Evolutionary conservation across 2,113 vertebrate genomes (phyloP).

Genomic region (Spermophilus dauricus): DNA sequence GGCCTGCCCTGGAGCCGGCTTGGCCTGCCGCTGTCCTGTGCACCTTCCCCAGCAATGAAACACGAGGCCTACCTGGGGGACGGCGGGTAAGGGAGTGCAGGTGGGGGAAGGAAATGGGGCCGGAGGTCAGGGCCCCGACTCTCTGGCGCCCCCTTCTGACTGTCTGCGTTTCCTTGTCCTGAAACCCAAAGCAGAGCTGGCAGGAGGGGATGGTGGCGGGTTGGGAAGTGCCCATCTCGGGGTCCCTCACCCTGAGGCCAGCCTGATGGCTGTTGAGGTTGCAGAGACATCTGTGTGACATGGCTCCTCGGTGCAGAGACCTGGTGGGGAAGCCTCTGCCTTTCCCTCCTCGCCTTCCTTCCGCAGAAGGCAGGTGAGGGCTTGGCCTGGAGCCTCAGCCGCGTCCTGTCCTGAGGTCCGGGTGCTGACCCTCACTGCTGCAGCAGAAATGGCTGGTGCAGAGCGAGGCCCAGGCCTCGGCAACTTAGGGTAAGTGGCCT

Average conservation of each 20-base stretch:
- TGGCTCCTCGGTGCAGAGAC: not conserved
- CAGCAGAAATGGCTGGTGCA: not conserved
- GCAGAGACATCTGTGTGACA: not conserved
- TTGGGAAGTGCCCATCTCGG: not conserved
- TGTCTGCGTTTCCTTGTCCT: not conserved
- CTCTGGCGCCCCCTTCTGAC: not conserved
- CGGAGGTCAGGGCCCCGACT: not conserved
- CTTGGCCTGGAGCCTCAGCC: too few species aligned
- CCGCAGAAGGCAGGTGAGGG: not conserved
- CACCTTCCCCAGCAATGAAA: slow-evolving; percentile 44
- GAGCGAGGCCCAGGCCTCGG: not conserved
- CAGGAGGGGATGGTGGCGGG: not conserved
- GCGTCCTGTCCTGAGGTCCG: too few species aligned
- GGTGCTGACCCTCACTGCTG: too few species aligned
- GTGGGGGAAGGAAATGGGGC: not conserved
- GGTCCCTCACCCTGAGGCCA: not conserved
- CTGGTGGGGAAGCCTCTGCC: not conserved
- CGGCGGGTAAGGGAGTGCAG: too few species aligned
- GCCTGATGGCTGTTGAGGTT: not conserved
- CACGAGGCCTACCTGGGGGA: not conserved
- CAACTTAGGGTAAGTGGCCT: not conserved
- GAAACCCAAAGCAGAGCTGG: not conserved
- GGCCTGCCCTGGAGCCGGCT: too few species aligned
- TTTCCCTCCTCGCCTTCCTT: too few species aligned
- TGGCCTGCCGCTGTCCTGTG: not conserved